Conservation (phyloP, 2,113 vertebrate genomes). For the Columbina picui region DNA sequence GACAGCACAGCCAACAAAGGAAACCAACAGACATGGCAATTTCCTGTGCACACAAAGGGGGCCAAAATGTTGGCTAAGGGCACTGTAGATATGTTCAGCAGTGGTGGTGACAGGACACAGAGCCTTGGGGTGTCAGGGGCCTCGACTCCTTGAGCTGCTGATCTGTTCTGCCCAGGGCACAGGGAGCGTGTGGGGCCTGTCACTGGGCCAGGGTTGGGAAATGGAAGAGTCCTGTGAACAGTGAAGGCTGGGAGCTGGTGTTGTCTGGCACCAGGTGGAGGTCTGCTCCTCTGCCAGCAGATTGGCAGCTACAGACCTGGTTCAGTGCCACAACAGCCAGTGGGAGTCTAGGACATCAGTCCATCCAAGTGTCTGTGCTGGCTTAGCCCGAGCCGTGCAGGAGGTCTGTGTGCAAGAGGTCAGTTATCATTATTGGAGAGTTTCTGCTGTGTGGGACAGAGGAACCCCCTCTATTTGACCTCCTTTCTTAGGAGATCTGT, state of each 20-base stretch:
- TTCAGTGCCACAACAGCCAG: background rate
- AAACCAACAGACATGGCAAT: background rate
- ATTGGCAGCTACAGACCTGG: background rate
- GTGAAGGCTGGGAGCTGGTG: background rate
- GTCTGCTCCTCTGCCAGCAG: background rate
- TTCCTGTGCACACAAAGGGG: background rate
- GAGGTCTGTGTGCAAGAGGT: background rate
- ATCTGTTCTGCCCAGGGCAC: background rate
- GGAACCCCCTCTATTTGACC: background rate
- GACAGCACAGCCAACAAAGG: rapidly evolving
- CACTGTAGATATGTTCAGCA: background rate
- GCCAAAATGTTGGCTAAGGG: background rate
- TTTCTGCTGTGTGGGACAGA: background rate
- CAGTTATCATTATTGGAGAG: background rate
- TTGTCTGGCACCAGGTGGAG: background rate
- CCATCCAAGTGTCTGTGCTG: background rate
- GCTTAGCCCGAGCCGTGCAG: background rate
- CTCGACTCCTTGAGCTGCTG: background rate
- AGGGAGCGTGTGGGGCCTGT: background rate
- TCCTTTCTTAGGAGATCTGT: background rate
- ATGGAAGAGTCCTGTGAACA: background rate
- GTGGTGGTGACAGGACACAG: background rate
- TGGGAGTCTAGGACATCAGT: background rate
- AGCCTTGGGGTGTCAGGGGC: rapidly evolving
- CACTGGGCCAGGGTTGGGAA: background rate